These are phyloP conservation scores for Halichoeres trimaculatus DNA, from an alignment of 2,113 vertebrate genomes.

Conservation along the genomic window DNA sequence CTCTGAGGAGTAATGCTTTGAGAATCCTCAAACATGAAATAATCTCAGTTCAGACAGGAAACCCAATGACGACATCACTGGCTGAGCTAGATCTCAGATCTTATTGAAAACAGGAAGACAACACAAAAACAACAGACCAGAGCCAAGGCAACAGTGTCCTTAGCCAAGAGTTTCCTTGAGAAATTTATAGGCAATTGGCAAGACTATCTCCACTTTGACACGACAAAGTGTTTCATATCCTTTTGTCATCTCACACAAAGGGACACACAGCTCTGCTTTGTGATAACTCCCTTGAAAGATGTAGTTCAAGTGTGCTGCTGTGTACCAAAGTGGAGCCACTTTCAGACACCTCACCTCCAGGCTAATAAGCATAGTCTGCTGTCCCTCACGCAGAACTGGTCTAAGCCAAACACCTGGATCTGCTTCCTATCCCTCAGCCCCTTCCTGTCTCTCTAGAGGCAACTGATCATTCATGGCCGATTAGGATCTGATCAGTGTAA, in stretches of 20 bases:
- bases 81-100: neutral
- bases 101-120: slow-evolving; percentile 55
- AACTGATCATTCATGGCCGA: slow-evolving; percentile 60
- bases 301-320: slow-evolving; percentile 11
- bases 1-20: neutral
- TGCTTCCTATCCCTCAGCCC: slow-evolving; percentile 48
- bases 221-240: slow-evolving; percentile 56
- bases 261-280: slow-evolving; percentile 26
- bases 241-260: slow-evolving; percentile 27
- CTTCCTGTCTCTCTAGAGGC: slow-evolving; percentile 33
- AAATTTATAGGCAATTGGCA: slow-evolving; percentile 38
- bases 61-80: slow-evolving; percentile 22
- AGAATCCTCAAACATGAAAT: slow-evolving; percentile 18
- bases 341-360: slow-evolving; percentile 46
- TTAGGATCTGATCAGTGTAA: slow-evolving; percentile 80
- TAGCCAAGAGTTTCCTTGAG: slow-evolving; percentile 35
- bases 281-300: slow-evolving; percentile 23
- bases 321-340: neutral
- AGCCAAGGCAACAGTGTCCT: slow-evolving; percentile 41
- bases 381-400: slow-evolving; percentile 38
- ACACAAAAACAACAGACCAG: slow-evolving; percentile 39
- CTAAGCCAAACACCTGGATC: slow-evolving; percentile 64
- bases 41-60: slow-evolving; percentile 23
- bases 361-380: slow-evolving; percentile 35
- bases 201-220: slow-evolving; percentile 33